Base-by-base conservation (phyloP, 2,113 vertebrate species). In the Prietella phreatophila region DNA sequence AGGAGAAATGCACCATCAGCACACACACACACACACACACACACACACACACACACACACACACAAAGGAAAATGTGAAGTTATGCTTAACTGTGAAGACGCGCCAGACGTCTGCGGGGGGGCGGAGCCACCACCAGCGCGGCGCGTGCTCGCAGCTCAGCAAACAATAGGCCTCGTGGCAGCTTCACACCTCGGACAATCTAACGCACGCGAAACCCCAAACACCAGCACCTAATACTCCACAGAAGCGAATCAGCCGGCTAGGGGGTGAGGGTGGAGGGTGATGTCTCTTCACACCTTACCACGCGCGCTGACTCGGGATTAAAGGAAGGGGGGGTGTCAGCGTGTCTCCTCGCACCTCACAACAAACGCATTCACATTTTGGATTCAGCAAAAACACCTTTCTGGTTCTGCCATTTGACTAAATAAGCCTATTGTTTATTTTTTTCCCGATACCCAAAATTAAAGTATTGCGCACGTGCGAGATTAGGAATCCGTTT, bases 401-500 rank as follows among this genome's bases (percentile, higher is more conserved):
- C 69, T 42, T 22, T 71, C 15, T 55, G 61, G 6, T 58, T 15
- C 56, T 3, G 86, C 78, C 84, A 33, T 75, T 87, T 81, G 82
- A 55, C 15, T 36, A 36, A 36, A 36, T 36, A 36, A 7, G 0
- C 47, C 47, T 50, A 10, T 55, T 53, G 2, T 53, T 55, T 79
- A 11, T n/a, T 42, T 39, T 39, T 39, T 73, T 33, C 69, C 22
- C 5, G 0, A 5, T 2, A 3, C 13, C 69, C 2, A 73, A 39
- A 42, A 39, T 42, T 3, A 47, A 8, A 73, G 19, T 13, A 5
- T 27, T 42, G 39, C 33, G 19, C 71, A 22, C 33, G 36, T 10
- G 36, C 42, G 2, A 36, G 8, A 13, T 36, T 4, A 53, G 5
- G 47, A 53, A 5, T 15, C 42, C 47, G 27, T 4, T 25, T 10